These are phyloP conservation scores for Ctenoplectra terminalis DNA, from an alignment of 1,140 invertebrate species.

Conservation along the genomic window DNA sequence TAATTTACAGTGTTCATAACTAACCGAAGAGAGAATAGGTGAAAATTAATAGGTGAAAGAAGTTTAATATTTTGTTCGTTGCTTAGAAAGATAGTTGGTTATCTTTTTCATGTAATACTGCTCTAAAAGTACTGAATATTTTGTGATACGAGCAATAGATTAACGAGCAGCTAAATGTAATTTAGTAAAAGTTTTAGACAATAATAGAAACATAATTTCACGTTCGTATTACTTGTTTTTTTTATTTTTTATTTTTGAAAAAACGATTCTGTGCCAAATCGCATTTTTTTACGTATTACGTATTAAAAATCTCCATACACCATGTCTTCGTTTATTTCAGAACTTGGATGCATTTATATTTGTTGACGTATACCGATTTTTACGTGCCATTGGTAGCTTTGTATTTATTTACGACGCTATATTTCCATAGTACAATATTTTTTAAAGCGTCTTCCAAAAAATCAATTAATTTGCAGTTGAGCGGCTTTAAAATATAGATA, in stretches of 20 bases:
- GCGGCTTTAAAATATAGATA: too few relatives aligned
- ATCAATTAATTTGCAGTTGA: not conserved
- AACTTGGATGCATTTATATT: constrained; percentile 31
- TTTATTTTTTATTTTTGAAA: not conserved
- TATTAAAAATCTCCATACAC: not conserved
- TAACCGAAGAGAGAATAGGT: not conserved
- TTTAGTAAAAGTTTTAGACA: not conserved
- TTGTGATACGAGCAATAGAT: constrained; percentile 32
- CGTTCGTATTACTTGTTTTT: not conserved
- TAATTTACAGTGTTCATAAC: not conserved
- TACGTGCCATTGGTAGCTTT: not conserved
- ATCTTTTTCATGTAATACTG: constrained; percentile 8
- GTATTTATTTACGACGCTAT: not conserved
- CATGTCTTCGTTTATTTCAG: not conserved
- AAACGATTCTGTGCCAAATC: constrained; percentile 41
- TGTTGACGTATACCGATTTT: not conserved
- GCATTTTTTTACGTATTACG: constrained; percentile 3
- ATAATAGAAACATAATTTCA: not conserved
- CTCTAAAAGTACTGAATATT: constrained; percentile 35
- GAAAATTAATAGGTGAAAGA: not conserved
- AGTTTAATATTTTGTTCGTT: not conserved
- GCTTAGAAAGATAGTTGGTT: not conserved
- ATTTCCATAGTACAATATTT: not conserved
- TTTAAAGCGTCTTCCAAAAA: constrained; percentile 36
- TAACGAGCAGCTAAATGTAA: not conserved